Conservation (phyloP, 2,797 vertebrate genomes). For the Ctenopoma multispine region DNA sequence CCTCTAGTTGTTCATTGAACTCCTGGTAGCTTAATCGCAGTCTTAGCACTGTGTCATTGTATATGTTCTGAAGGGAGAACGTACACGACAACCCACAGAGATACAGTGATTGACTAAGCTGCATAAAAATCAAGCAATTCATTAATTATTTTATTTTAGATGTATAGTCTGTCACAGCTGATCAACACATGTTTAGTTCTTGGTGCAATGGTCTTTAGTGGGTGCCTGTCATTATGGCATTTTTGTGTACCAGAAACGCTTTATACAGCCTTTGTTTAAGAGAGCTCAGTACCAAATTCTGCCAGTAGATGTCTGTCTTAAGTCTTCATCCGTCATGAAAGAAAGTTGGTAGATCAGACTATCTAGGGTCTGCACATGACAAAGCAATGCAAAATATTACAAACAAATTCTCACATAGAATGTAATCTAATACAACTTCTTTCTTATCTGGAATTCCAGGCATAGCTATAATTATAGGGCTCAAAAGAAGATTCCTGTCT, state of each 20-base stretch:
- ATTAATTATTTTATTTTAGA: neutral
- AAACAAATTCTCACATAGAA: constrained; percentile 3
- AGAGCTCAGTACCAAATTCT: constrained; percentile 62
- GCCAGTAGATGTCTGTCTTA: constrained; percentile 82
- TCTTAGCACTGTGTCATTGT: neutral
- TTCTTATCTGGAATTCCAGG: constrained; percentile 1
- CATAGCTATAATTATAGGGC: neutral
- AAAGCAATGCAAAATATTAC: constrained; percentile 17
- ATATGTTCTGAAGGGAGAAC: constrained; percentile 1
- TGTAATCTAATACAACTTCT: neutral
- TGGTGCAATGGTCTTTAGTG: constrained; percentile 13
- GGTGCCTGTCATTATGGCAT: constrained; percentile 7
- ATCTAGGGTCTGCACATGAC: constrained; percentile 7
- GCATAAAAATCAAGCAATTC: neutral
- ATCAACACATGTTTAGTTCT: neutral
- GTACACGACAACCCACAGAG: neutral
- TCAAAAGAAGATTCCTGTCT: neutral
- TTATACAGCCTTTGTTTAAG: constrained; percentile 42
- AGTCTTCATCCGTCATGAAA: constrained; percentile 48
- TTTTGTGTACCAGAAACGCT: constrained; percentile 52
- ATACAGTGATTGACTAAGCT: neutral
- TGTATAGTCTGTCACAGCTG: constrained; percentile 1
- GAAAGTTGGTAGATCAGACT: constrained; percentile 19
- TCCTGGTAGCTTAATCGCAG: neutral
- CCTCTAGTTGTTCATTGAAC: constrained; percentile 13